A percentile compares a stretch with the other conserved stretches of the same genome.
These are phyloP conservation scores for Laspeyria flexula DNA, from an alignment of 2,888 invertebrate genomes.

Conservation along the genomic window DNA sequence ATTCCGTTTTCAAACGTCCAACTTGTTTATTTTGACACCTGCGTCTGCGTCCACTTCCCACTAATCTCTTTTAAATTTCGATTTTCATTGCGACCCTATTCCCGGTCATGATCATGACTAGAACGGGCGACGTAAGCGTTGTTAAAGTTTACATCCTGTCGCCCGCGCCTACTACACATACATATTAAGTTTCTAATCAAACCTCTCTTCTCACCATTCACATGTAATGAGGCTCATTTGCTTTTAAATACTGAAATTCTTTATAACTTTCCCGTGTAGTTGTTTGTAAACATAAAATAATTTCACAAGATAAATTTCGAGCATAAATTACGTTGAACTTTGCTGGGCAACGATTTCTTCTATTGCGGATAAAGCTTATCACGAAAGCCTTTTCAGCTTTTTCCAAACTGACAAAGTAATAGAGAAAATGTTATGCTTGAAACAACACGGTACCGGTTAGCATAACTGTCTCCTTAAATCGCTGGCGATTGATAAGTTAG, in stretches of 20 bases:
- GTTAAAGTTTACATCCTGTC: constrained; percentile 2
- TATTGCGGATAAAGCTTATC: constrained; percentile 16
- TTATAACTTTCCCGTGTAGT: constrained; percentile 15
- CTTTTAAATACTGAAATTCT: neutral
- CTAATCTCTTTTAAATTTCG: constrained; percentile 10
- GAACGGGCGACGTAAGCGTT: neutral
- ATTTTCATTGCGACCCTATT: constrained; percentile 11
- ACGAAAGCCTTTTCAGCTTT: constrained; percentile 10
- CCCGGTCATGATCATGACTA: neutral
- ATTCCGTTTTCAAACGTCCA: constrained; percentile 52
- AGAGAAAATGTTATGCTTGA: constrained; percentile 29
- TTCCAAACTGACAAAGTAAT: constrained; percentile 24
- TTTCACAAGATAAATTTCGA: constrained; percentile 39
- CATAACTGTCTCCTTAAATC: constrained; percentile 36
- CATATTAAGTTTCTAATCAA: constrained; percentile 5
- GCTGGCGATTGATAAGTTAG: constrained; percentile 41
- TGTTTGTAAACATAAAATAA: constrained; percentile 38
- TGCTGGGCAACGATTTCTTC: constrained; percentile 42
- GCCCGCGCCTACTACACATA: neutral
- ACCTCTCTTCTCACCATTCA: neutral
- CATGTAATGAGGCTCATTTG: neutral
- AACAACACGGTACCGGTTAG: constrained; percentile 34
- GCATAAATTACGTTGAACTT: constrained; percentile 26
- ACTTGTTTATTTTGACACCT: constrained; percentile 51
- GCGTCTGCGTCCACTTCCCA: constrained; percentile 5